Conservation (phyloP, 2,888 invertebrate genomes). For the Apotomis betuletana region DNA sequence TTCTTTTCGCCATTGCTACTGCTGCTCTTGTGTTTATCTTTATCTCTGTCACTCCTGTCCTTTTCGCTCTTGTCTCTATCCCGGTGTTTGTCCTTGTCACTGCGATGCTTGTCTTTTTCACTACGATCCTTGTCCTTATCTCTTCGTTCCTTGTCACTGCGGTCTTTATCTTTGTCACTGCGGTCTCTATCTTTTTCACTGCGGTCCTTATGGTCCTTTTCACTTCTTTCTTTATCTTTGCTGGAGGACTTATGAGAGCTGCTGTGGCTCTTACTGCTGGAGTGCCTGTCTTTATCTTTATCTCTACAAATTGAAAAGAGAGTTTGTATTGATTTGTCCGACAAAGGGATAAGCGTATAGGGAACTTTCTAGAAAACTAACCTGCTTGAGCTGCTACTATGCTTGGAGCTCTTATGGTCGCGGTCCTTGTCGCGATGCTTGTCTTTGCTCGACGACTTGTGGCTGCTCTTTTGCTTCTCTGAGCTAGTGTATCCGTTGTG, state of each 20-base stretch:
- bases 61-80: slow-evolving; percentile 59
- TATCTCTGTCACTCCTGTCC: slow-evolving; percentile 55
- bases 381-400: slow-evolving; percentile 79
- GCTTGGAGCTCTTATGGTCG: slow-evolving; percentile 82
- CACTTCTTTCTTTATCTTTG: slow-evolving; percentile 72
- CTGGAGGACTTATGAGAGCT: slow-evolving; percentile 82
- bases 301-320: slow-evolving; percentile 56
- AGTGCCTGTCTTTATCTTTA: slow-evolving; percentile 82
- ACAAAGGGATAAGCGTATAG: slow-evolving; percentile 36
- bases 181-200: slow-evolving; percentile 62
- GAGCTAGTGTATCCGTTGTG: slow-evolving; percentile 88
- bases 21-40: slow-evolving; percentile 64
- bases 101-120: slow-evolving; percentile 56
- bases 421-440: slow-evolving; percentile 87
- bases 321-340: slow-evolving; percentile 38
- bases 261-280: slow-evolving; percentile 81
- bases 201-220: slow-evolving; percentile 62
- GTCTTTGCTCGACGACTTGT: slow-evolving; percentile 87
- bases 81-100: slow-evolving; percentile 47
- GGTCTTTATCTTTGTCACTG: slow-evolving; percentile 66
- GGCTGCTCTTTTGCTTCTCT: slow-evolving; percentile 83
- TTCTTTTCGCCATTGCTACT: slow-evolving; percentile 64
- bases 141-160: slow-evolving; percentile 62
- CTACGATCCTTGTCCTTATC: slow-evolving; percentile 67
- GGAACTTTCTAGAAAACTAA: slow-evolving; percentile 75